Base-by-base conservation (phyloP, 2,888 invertebrate genomes). In the Thalpophila matura region DNA sequence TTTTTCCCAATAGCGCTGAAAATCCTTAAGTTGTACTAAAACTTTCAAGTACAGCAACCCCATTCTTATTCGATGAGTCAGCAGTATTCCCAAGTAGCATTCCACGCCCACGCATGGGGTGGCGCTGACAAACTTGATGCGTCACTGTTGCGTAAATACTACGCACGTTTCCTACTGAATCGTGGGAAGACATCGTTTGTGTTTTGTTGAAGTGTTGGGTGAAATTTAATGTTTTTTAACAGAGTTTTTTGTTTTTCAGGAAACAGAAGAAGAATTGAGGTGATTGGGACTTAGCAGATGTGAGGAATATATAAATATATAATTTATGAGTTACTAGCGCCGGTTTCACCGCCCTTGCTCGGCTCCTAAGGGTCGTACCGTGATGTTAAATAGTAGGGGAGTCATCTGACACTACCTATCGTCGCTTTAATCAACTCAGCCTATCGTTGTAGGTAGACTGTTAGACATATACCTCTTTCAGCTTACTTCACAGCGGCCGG, bases 51-150 rank as follows among this genome's bases (percentile, higher is more conserved):
- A 16, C 59, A 10, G 68, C 73, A 61, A 76, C 80, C 54, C 68
- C 24, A 16, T 9, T 16, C 22, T n/a, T 18, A 16, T 50, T 16
- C 26, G 40, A 45, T 80, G 75, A 80, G 51, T 72, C 72, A 72
- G 40, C 66, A 9, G 60, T 58, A 53, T 74, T 62, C 16, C 68
- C 62, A 43, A 57, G 51, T 33, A 60, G 12, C 62, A 61, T 67
- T 59, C 42, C 37, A 40, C 50, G 20, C 47, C 27, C 61, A 70
- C 50, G 45, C 31, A 45, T 64, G 45, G 53, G 60, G 37, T 45
- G 27, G 29, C 42, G 22, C 9, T 40, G 18, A 4, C 47, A 33
- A 55, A 61, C 37, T n/a, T 50, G 70, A 66, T 74, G 53, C 35
- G 75, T 69, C 74, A 55, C 58, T 64, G 45, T 45, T 29, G 37